Conservation (phyloP, 2,888 invertebrate species). For the Pristionchus arcanus region DNA sequence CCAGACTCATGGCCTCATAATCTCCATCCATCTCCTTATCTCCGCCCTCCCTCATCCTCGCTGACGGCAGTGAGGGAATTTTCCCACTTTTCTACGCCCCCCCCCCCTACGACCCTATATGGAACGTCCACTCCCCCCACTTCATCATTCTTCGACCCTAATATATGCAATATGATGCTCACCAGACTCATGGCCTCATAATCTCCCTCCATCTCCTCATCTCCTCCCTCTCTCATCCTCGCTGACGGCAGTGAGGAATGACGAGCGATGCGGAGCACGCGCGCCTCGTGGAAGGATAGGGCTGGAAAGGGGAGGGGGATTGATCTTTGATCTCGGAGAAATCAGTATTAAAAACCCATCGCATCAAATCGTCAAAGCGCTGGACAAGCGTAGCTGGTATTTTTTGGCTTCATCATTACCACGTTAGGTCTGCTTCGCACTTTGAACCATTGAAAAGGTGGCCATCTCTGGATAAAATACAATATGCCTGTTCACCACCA, state of each 20-base stretch:
- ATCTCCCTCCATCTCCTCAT: background rate
- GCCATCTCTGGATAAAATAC: too few species aligned
- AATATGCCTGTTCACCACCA: too few species aligned
- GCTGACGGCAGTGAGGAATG: background rate
- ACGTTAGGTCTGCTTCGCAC: background rate
- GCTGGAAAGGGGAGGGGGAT: background rate
- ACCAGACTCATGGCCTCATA: background rate
- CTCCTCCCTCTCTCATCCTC: background rate
- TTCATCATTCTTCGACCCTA: background rate
- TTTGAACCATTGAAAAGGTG: background rate
- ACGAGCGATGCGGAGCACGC: slow-evolving; percentile 11
- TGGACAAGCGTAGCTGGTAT: too few species aligned
- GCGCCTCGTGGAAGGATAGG: slow-evolving; percentile 43
- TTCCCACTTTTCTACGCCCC: too few species aligned
- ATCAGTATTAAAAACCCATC: too few species aligned
- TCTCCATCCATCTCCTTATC: too few species aligned
- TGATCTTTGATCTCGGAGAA: background rate
- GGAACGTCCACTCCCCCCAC: too few species aligned
- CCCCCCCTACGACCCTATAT: too few species aligned
- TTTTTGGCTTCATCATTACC: background rate
- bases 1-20: too few species aligned
- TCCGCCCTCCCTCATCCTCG: too few species aligned
- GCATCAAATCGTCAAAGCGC: too few species aligned
- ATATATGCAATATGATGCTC: background rate
- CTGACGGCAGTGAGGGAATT: too few species aligned